These are phyloP conservation scores for Halichondria panicea DNA, from an alignment of 37 sponge, comb jelly and placozoan species.

Conservation along the genomic window DNA sequence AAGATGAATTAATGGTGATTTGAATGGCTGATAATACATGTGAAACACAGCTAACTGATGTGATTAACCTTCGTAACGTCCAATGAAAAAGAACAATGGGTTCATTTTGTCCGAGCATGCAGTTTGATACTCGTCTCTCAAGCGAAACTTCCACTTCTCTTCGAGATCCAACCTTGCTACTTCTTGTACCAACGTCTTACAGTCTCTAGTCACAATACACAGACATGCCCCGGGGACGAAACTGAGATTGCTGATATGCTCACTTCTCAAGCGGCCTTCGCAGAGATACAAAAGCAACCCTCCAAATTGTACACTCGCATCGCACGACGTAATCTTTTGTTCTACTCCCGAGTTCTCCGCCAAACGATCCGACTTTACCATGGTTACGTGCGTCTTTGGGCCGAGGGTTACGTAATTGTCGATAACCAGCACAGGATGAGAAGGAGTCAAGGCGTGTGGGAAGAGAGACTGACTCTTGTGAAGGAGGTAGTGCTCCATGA, in stretches of 20 bases:
- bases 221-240: slow-evolving; percentile 83
- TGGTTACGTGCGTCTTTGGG: slow-evolving; percentile 43
- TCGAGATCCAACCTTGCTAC: slow-evolving; percentile 91
- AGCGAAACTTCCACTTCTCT: slow-evolving; percentile 87
- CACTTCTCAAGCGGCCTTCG: slow-evolving; percentile 54
- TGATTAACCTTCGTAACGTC: slow-evolving; percentile 39
- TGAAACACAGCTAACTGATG: neutral
- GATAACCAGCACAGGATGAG: slow-evolving; percentile 67
- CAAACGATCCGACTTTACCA: slow-evolving; percentile 33
- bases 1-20: neutral
- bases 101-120: slow-evolving; percentile 63
- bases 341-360: neutral
- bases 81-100: slow-evolving; percentile 90
- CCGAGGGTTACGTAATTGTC: slow-evolving; percentile 85
- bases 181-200: slow-evolving; percentile 82
- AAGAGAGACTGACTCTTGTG: slow-evolving; percentile 59
- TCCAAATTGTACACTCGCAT: slow-evolving; percentile 51
- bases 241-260: slow-evolving; percentile 61
- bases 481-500: slow-evolving; percentile 74
- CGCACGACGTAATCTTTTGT: neutral
- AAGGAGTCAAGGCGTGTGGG: slow-evolving; percentile 44
- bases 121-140: slow-evolving; percentile 88
- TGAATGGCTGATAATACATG: neutral
- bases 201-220: slow-evolving; percentile 83
- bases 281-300: slow-evolving; percentile 85